A percentile compares a stretch with the other conserved stretches of the same genome.
Evolutionary conservation across 2,888 invertebrate species (phyloP).

Genomic region (Sphaerophoria rueppellii): DNA sequence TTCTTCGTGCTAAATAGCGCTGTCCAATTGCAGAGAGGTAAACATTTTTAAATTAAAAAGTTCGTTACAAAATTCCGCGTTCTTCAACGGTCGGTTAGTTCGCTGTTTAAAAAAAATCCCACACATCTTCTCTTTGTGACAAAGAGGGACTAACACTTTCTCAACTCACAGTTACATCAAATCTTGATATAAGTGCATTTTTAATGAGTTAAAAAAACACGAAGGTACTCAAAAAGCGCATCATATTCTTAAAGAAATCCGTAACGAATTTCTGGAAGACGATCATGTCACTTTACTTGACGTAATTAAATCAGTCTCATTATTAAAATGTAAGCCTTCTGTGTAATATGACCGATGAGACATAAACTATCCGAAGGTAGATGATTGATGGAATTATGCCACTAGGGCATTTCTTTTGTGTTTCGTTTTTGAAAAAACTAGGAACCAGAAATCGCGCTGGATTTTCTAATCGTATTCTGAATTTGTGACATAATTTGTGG

Average conservation of each 20-base stretch:
- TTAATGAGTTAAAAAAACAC: slow-evolving; percentile 11
- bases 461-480: slow-evolving; percentile 43
- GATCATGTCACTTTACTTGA: slow-evolving; percentile 63
- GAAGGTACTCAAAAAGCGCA: slow-evolving; percentile 8
- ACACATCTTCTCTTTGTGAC: not conserved
- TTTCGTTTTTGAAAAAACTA: not conserved
- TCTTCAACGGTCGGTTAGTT: slow-evolving; percentile 5
- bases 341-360: slow-evolving; percentile 69
- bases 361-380: slow-evolving; percentile 38
- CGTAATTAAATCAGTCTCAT: slow-evolving; percentile 70
- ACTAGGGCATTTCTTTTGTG: slow-evolving; percentile 41
- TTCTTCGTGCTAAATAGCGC: slow-evolving; percentile 19
- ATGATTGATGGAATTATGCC: slow-evolving; percentile 72
- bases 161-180: slow-evolving; percentile 6
- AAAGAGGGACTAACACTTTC: not conserved
- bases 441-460: slow-evolving; percentile 18
- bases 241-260: slow-evolving; percentile 46
- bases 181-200: too few relatives aligned
- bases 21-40: not conserved
- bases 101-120: not conserved
- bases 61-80: slow-evolving; percentile 66
- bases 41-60: slow-evolving; percentile 42
- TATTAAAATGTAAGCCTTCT: slow-evolving; percentile 61
- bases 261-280: slow-evolving; percentile 41
- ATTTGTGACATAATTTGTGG: slow-evolving; percentile 71